Base-by-base conservation (phyloP, 2,113 vertebrate genomes). In the Osmerus mordax region DNA sequence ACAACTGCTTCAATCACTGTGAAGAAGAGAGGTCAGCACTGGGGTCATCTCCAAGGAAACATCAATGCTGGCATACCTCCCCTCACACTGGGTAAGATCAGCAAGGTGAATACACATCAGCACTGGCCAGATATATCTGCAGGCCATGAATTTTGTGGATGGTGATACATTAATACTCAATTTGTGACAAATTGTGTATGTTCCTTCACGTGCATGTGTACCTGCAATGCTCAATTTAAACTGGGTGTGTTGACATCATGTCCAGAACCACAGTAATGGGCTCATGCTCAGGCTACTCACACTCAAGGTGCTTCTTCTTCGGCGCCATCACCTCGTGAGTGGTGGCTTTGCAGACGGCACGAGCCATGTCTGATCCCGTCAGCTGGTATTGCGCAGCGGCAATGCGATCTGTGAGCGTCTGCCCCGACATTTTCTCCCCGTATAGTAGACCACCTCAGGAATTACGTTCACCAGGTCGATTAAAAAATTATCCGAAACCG, bases 231-330 rank as follows among this genome's bases (percentile, higher is more conserved):
- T 47, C 25, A 56, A 54, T 54, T 19, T 15, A 56, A 52, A 65
- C 9, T 15, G 51, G 52, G 29, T 15, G 63, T 13, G 52, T 16
- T 25, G 19, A 14, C n/a, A 21, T 28, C 2, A n/a, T 51, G 15
- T 60, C 60, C 67, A 66, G 29, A 4, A 23, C 41, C 41, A 47
- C 9, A 47, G 9, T 47, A 47, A 47, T 9, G 41, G 2, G 41
- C 41, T 47, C 41, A 7, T 47, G 41, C 8, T 47, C 41, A 12
- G 41, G 41, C 41, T 77, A 93, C 96, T 97, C 93, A 98, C 96
- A 98, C 87, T 98, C 96, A 91, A 98, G 93, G 95, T 98, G 96
- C 89, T 98, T 98, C 62, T 98, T 98, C 95, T 98, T 98, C 90
- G 96, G 96, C 86, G 95, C 95, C 96, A 97, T 98, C 91, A 98